Base-by-base conservation (phyloP, 2,888 invertebrate genomes). In the Brachylomia viminalis region DNA sequence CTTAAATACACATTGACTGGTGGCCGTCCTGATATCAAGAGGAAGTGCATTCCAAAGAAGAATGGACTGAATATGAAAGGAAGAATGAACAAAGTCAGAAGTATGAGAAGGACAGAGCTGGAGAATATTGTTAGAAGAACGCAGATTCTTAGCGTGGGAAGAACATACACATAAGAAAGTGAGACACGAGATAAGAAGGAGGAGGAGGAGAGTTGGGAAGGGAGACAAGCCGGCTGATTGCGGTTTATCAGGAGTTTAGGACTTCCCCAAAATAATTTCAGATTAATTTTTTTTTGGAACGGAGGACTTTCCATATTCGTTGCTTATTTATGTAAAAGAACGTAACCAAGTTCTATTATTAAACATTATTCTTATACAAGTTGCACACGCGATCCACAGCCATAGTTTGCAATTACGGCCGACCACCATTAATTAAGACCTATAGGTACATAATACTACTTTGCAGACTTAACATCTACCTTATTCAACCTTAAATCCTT, bases 371-470 rank as follows among this genome's bases (percentile, higher is more conserved):
- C 66, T 68, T 74, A 75, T 61, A 76, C 66, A 82, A 72, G 64
- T 77, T 62, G 56, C 71, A 70, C 87, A 87, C 77, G 83, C 85
- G 85, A 85, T 73, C 74, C 56, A 62, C 61, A 74, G 64, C 64
- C 68, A 38, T 72, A 67, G 76, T 75, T 71, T 80, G 67, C 68
- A 76, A 79, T 86, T 82, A 75, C 64, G 58, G 61, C 30, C 61
- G 64, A 72, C 62, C 69, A 79, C 75, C 74, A 84, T 68, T 47
- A 78, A 84, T 68, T 47, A 78, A 20, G 27, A 59, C 17, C 30
- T 33, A 52, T 80, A 52, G 38, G 42, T 42, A 42, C 23, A 47
- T 38, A 52, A 64, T 69, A 65, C 68, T 66, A 56, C 62, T 58
- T 75, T n/a, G 30, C 52, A 33, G 69, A 78, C 58, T 42, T 30